Base-by-base conservation (phyloP, 2,888 invertebrate genomes). In the Drosophila mettleri region DNA sequence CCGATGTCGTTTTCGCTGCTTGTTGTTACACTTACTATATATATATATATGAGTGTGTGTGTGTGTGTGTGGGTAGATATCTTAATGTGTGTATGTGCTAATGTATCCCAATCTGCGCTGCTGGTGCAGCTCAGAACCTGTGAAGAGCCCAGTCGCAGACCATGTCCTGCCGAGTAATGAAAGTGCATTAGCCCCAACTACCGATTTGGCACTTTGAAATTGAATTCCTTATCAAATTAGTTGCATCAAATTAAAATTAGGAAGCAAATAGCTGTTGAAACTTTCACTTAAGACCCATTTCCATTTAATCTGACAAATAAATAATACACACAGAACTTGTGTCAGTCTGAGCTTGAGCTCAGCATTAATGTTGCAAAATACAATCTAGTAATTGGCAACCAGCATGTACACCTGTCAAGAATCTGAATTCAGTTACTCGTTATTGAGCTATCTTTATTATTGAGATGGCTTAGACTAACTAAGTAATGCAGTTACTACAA, bases 221-320 rank as follows among this genome's bases (percentile, higher is more conserved):
- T 85, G 83, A 85, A 85, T 85, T 85, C 77, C 82, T 78, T 89
- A 86, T 85, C 88, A 76, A 85, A 86, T 88, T 71, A 76, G 72
- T 74, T 79, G 71, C 80, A 85, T 89, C 88, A 76, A 74, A 75
- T 81, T 65, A 72, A 70, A 68, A 73, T 80, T 75, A 69, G 68
- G 41, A 57, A 20, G 38, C 22, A 69, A 62, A 58, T 45, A 59
- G 41, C 58, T 66, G 46, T 51, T 57, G 46, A 18, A 38, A 16
- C 16, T 29, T 22, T 22, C 24, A 46, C n/a, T 31, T 14, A 18
- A n/a, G 16, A 3, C 22, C 9, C 18, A 66, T 36, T 53, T 31
- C 9, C 67, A 16, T 31, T 18, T 41, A 33, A 27, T 4, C 36
- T 33, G 9, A 2, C 14, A 18, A 14, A 48, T 53, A 27, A 36